Base-by-base conservation (phyloP, 2,888 invertebrate genomes). In the Folsomia candida region DNA sequence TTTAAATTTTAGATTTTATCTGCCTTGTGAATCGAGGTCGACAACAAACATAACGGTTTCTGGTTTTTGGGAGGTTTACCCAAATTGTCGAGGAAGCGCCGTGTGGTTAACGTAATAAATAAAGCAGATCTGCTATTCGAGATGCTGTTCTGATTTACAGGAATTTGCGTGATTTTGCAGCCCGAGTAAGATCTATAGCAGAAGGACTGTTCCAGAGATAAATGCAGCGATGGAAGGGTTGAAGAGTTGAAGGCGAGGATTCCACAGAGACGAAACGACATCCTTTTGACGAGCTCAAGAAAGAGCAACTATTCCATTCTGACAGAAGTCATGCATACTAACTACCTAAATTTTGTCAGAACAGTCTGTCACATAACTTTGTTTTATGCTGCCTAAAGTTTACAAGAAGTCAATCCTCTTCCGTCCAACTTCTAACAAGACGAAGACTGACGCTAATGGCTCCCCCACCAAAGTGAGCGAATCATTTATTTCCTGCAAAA, bases 261-360 rank as follows among this genome's bases (percentile, higher is more conserved):
- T 37, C 51, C 3, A 25, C 20, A 37, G 51, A 25, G 3, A 47
- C 47, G 24, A 26, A 64, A 25, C 14, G 59, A 24, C 59, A 59
- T 26, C 26, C 26, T 25, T 64, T 64, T 37, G 51, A 64, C 51
- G 63, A 64, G 51, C 29, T 51, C 24, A 22, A 54, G 54, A 37
- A 64, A 37, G 51, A 47, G 63, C 51, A 51, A 64, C 51, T 64
- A 64, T 60, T 27, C 51, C 64, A 20, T 64, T 59, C 54, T 58
- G 29, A 68, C 63, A 68, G 62, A 68, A 62, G 62, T 68, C 68
- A 62, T 63, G 51, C 62, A 63, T 68, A 68, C 68, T 68, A 68
- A 68, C 62, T 68, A 62, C 57, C 47, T 51, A 28, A 62, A 54
- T 68, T 64, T 64, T 51, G 51, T 51, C 29, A 47, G 51, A 22